Evolutionary conservation across 92 coral and sea anemone genomes (phyloP).

Genomic region (Scolanthus callimorphus): DNA sequence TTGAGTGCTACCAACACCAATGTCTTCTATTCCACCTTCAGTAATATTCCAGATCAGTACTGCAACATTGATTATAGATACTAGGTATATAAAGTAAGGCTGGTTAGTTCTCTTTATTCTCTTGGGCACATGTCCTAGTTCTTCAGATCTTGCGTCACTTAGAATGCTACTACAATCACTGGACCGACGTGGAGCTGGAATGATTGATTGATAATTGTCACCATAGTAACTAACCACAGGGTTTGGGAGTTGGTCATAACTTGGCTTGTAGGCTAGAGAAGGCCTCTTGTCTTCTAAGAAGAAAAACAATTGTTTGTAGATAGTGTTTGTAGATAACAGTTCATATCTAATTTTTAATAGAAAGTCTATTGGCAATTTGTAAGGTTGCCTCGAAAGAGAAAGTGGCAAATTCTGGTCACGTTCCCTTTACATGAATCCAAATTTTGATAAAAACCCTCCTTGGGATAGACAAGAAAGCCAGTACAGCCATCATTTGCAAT

Average conservation of each 20-base stretch:
- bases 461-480: too few species aligned
- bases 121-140: constrained; percentile 9
- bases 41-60: constrained; percentile 49
- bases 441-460: too few species aligned
- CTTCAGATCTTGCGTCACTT: constrained; percentile 18
- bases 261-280: constrained; percentile 8
- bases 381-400: too few species aligned
- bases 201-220: constrained; percentile 42
- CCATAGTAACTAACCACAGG: constrained; percentile 59
- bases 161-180: neutral
- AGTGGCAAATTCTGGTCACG: too few species aligned
- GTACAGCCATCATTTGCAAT: too few species aligned
- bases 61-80: constrained; percentile 43
- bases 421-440: too few species aligned
- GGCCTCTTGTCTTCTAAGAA: constrained; percentile 6
- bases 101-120: constrained; percentile 11
- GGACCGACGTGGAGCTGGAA: constrained; percentile 1
- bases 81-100: constrained; percentile 47
- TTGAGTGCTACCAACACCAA: constrained; percentile 26
- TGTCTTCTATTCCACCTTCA: constrained; percentile 49
- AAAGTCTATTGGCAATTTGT: too few species aligned
- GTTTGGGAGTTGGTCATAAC: constrained; percentile 56
- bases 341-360: too few species aligned
- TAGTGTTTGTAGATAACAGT: too few species aligned
- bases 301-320: neutral